Evolutionary conservation across 2,888 invertebrate genomes (phyloP).

Genomic region (Ditula angustiorana): DNA sequence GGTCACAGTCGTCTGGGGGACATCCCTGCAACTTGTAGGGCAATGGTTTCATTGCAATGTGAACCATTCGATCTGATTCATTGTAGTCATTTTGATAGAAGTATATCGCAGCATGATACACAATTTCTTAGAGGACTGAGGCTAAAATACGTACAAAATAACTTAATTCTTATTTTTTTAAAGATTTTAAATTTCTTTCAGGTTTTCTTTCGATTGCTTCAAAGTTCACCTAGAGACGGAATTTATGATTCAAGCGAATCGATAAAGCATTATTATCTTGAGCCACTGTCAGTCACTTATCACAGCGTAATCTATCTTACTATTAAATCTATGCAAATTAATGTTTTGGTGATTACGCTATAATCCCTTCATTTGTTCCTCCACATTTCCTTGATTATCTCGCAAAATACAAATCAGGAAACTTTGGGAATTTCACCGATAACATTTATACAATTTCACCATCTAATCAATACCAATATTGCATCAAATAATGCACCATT

Average conservation of each 20-base stretch:
- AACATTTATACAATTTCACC: constrained; percentile 49
- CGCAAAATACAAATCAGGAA: constrained; percentile 33
- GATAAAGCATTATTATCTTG: constrained; percentile 2
- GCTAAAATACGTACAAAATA: background rate
- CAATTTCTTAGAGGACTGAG: too few species aligned
- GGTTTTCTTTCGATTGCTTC: background rate
- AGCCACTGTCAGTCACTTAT: background rate
- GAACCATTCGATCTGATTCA: background rate
- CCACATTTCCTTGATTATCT: constrained; percentile 49
- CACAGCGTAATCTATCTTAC: background rate
- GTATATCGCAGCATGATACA: too few species aligned
- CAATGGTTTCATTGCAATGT: background rate
- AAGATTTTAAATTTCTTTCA: background rate
- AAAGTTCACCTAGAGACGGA: background rate
- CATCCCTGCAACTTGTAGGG: constrained; percentile 8
- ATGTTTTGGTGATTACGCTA: constrained; percentile 37
- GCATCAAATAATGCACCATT: constrained; percentile 19
- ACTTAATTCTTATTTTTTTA: background rate
- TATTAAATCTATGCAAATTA: background rate
- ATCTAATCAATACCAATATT: constrained; percentile 20
- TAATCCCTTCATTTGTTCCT: constrained; percentile 69
- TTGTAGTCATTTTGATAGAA: background rate
- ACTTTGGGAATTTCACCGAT: constrained; percentile 44
- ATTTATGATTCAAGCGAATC: background rate
- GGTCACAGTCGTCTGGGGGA: constrained; percentile 8